Evolutionary conservation across 2,888 invertebrate species (phyloP).

Genomic region (Sycophila texana): DNA sequence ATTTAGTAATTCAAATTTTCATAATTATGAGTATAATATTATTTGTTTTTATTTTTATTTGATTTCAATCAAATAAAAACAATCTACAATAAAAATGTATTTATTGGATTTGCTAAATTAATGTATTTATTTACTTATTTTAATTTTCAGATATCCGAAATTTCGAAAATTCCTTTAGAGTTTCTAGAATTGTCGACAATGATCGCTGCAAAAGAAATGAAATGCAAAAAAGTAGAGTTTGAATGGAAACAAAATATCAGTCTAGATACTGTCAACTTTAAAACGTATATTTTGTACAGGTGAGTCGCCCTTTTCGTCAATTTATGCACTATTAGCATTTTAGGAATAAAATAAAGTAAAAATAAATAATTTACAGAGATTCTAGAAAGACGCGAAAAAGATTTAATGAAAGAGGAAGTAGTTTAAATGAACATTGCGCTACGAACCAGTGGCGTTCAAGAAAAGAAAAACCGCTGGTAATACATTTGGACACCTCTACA

Average conservation of each 20-base stretch:
- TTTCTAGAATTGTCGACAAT: slow-evolving; percentile 81
- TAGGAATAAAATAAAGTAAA: background rate
- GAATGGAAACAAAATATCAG: slow-evolving; percentile 77
- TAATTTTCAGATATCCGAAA: slow-evolving; percentile 73
- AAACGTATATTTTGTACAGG: slow-evolving; percentile 83
- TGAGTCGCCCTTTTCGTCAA: slow-evolving; percentile 68
- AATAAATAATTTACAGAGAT: slow-evolving; percentile 77
- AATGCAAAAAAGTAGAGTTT: slow-evolving; percentile 81
- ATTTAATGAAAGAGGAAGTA: slow-evolving; percentile 61
- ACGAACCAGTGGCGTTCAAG: slow-evolving; percentile 77
- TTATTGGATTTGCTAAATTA: too few relatives aligned
- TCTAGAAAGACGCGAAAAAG: slow-evolving; percentile 76
- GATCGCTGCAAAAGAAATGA: slow-evolving; percentile 77
- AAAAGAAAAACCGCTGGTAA: slow-evolving; percentile 84
- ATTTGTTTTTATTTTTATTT: slow-evolving; percentile 4
- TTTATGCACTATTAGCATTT: slow-evolving; percentile 13
- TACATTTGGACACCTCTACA: slow-evolving; percentile 80
- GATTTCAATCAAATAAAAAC: background rate
- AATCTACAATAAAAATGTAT: slow-evolving; percentile 11
- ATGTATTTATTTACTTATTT: background rate
- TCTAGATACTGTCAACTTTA: slow-evolving; percentile 80
- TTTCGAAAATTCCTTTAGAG: slow-evolving; percentile 81
- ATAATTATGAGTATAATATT: background rate
- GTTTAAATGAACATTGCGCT: background rate
- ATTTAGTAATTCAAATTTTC: slow-evolving; percentile 37